Conservation (phyloP, 2,888 invertebrate species). For the Orchesellides sinensis region DNA sequence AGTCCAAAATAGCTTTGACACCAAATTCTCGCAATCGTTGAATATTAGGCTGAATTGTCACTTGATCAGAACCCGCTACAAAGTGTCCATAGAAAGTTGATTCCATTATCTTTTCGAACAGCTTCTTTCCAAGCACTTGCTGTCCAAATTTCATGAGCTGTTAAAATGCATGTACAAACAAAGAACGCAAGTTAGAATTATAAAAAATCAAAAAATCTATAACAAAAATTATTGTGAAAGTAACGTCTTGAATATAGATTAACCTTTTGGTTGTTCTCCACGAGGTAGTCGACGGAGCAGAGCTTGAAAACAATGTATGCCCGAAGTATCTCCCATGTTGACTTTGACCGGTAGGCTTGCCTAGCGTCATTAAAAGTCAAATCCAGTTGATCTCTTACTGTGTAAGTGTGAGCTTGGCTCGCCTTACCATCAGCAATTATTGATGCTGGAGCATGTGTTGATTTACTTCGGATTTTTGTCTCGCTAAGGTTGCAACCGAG, state of each 20-base stretch:
- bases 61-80: conserved; percentile 97
- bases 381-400: conserved; percentile 84
- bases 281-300: conserved; percentile 91
- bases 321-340: conserved; percentile 92
- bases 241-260: conserved; percentile 76
- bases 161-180: conserved; percentile 75
- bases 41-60: conserved; percentile 89
- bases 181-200: no score
- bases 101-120: conserved; percentile 93
- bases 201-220: no score
- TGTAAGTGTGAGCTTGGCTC: conserved; percentile 20
- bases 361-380: conserved; percentile 91
- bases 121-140: conserved; percentile 85
- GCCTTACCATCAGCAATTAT: conserved; percentile 52
- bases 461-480: conserved; percentile 35
- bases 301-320: conserved; percentile 94
- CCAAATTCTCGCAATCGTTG: conserved; percentile 94
- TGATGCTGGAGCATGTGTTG: conserved; percentile 63
- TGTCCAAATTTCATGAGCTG: conserved; percentile 91
- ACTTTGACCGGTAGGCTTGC: conserved; percentile 95
- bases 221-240: no score
- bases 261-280: conserved; percentile 96
- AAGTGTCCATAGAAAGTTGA: conserved; percentile 99
- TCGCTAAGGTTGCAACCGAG: conserved; percentile 28
- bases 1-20: conserved; percentile 98